Percentiles rank a stretch among this genome's conserved stretches.
phyloP scores from a whole-genome alignment of 2,888 invertebrate species.

The Acrocera orbiculus region DNA sequence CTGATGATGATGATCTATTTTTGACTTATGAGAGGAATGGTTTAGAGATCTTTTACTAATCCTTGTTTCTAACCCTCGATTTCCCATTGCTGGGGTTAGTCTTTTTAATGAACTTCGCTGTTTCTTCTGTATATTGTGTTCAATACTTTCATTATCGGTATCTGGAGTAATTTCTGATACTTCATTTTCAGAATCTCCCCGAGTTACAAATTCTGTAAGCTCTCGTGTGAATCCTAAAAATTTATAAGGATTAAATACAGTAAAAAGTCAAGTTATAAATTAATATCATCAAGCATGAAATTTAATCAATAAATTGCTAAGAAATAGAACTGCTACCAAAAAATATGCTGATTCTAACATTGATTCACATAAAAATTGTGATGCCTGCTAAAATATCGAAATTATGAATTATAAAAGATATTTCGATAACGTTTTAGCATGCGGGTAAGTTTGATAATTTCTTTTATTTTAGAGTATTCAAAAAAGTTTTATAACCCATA shows the following conservation, averaged over 20 bases:
- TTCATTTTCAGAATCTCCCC: constrained; percentile 51
- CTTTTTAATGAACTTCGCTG: constrained; percentile 38
- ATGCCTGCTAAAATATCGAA: no score
- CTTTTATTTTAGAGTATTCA: no score
- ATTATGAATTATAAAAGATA: no score
- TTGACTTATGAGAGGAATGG: constrained; percentile 15
- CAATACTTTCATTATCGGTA: constrained; percentile 42
- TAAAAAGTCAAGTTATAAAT: no score
- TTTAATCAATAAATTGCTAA: no score
- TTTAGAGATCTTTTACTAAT: constrained; percentile 39
- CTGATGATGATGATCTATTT: constrained; percentile 19
- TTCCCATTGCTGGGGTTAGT: constrained; percentile 40
- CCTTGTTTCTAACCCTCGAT: constrained; percentile 40
- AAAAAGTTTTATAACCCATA: no score
- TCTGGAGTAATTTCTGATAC: constrained; percentile 49
- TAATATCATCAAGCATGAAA: not conserved
- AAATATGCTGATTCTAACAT: no score
- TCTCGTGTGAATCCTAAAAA: constrained; percentile 27
- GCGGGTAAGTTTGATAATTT: no score
- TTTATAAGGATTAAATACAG: not conserved
- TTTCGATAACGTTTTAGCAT: no score
- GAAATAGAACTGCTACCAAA: no score
- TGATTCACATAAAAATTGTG: no score
- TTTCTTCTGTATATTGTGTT: constrained; percentile 31
- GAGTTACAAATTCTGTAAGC: constrained; percentile 27